Conservation (phyloP, 2,888 invertebrate species). For the Leptothorax acervorum region DNA sequence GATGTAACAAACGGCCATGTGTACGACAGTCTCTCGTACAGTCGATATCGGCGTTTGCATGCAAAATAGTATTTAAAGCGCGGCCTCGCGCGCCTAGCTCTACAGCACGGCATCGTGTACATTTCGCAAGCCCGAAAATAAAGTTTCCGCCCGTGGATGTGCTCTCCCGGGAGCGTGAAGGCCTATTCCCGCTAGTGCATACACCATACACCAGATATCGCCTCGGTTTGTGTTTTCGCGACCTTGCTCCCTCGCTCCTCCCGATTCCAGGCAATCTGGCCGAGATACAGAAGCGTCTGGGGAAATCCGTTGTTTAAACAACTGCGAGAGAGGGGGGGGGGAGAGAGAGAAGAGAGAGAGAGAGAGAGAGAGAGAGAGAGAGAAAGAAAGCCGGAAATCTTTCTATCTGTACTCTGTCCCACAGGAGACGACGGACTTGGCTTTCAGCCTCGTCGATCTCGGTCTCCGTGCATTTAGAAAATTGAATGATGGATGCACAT, state of each 20-base stretch:
- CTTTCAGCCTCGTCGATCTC: not conserved
- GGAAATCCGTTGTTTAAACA: conserved; percentile 51
- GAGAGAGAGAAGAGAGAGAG: not conserved
- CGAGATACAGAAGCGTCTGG: conserved; percentile 40
- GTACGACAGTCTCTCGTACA: not conserved
- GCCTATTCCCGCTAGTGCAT: not conserved
- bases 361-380: conserved; percentile 1
- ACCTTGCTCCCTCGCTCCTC: not conserved
- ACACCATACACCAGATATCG: conserved; percentile 7
- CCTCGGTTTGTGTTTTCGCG: conserved; percentile 3
- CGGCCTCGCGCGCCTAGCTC: conserved; percentile 18
- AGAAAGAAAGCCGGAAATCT: not conserved
- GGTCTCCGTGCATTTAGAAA: not conserved
- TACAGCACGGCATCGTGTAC: not conserved
- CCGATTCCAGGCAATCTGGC: conserved; percentile 27
- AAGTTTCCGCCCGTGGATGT: conserved; percentile 17
- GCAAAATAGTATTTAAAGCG: conserved; percentile 37
- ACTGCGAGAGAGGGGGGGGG: not conserved
- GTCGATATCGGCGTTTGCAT: not conserved
- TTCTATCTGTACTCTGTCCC: not conserved
- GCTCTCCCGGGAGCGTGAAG: not conserved
- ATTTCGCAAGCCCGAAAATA: conserved; percentile 44
- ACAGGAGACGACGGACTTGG: not conserved
- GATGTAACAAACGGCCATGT: not conserved
- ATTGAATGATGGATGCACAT: not conserved